Evolutionary conservation across 1,140 invertebrate species (phyloP).

Genomic region (Colletes latitarsis): DNA sequence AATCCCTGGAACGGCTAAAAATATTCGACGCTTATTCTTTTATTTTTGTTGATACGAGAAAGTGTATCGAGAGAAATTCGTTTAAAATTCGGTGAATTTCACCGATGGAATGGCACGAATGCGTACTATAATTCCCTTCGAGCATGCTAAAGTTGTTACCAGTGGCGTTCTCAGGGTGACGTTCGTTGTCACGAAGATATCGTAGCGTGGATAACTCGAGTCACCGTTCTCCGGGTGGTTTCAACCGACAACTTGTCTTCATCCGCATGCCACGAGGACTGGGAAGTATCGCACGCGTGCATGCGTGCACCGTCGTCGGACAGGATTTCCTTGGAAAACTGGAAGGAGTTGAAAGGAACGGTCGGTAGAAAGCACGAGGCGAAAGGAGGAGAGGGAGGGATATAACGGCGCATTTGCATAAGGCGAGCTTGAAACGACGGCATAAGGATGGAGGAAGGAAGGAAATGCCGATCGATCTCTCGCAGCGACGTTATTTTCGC

Average conservation of each 20-base stretch:
- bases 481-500: constrained; percentile 67
- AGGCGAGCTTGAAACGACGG: constrained; percentile 65
- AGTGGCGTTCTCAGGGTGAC: too few species aligned
- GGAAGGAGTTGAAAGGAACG: constrained; percentile 8
- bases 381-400: background rate
- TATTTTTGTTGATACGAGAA: too few species aligned
- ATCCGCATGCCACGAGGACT: constrained; percentile 21
- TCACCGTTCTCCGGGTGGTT: background rate
- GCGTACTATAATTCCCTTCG: too few species aligned
- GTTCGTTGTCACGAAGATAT: background rate
- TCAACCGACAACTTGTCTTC: constrained; percentile 18
- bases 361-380: background rate
- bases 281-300: constrained; percentile 38
- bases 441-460: constrained; percentile 67
- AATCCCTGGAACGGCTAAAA: too few species aligned
- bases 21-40: too few species aligned
- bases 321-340: constrained; percentile 27
- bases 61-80: too few species aligned
- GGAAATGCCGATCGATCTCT: constrained; percentile 69
- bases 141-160: too few species aligned
- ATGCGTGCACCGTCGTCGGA: constrained; percentile 9
- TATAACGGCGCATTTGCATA: constrained; percentile 52
- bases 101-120: too few species aligned
- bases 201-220: background rate
- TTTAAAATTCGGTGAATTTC: too few species aligned